phyloP scores from a whole-genome alignment of 2,797 vertebrate species.

The Spea hammondii region DNA sequence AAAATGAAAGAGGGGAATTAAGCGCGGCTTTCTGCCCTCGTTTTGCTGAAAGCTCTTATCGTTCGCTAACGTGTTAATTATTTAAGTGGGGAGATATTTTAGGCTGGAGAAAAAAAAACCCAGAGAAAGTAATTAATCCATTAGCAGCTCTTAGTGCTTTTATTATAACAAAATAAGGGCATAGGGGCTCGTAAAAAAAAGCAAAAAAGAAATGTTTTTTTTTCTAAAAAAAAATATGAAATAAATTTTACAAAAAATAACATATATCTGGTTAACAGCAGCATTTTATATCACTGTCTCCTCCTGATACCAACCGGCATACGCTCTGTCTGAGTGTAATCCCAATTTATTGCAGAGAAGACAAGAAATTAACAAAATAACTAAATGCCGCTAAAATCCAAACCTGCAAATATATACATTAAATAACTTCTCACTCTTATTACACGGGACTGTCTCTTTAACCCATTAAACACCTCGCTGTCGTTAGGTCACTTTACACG shows the following conservation, averaged over 20 bases:
- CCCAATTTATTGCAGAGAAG: too few species aligned
- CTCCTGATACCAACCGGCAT: too few species aligned
- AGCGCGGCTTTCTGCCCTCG: constrained; percentile 7
- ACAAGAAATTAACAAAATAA: not conserved
- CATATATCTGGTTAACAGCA: too few species aligned
- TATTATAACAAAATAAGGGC: constrained; percentile 35
- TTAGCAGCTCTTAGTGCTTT: constrained; percentile 39
- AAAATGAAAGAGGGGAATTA: constrained; percentile 27
- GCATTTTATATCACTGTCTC: too few species aligned
- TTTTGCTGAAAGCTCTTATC: constrained; percentile 43
- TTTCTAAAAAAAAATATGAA: too few species aligned
- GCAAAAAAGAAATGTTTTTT: constrained; percentile 20
- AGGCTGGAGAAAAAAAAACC: constrained; percentile 31
- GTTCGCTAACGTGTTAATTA: constrained; percentile 44
- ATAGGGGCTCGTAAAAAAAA: not conserved
- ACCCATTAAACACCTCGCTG: not conserved
- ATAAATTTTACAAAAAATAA: too few species aligned
- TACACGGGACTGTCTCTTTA: constrained; percentile 4
- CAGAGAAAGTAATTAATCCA: constrained; percentile 47
- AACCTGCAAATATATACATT: too few species aligned
- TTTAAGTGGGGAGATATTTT: constrained; percentile 41
- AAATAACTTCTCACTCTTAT: not conserved
- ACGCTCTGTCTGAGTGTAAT: too few species aligned
- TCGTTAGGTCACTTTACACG: not conserved
- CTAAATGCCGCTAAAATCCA: not conserved